Evolutionary conservation across 2,113 vertebrate species (phyloP).

Genomic region (Neodontobutis hainanensis): DNA sequence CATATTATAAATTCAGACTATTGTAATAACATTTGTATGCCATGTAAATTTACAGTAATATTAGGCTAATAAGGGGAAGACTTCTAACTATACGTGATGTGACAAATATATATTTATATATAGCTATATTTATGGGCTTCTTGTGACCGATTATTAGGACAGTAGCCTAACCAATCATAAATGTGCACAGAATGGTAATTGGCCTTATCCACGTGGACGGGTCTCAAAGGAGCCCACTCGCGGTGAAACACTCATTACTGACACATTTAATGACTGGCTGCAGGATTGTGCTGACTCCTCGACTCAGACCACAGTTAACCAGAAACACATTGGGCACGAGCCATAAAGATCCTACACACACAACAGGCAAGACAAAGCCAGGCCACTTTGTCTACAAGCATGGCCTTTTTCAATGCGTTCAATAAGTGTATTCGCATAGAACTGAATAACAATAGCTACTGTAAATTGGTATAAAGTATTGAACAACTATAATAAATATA

Average conservation of each 20-base stretch:
- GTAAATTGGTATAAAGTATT: background rate
- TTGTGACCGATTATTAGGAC: constrained; percentile 43
- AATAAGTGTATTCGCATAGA: background rate
- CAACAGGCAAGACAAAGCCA: background rate
- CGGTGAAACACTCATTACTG: constrained; percentile 70
- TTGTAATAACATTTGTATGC: background rate
- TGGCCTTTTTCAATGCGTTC: background rate
- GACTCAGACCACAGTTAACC: constrained; percentile 63
- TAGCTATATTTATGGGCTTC: too few relatives aligned
- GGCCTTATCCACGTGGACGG: constrained; percentile 32
- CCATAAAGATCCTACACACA: constrained; percentile 39
- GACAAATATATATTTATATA: background rate
- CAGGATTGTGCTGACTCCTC: constrained; percentile 72
- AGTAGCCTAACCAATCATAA: constrained; percentile 29
- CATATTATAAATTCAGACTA: too few relatives aligned
- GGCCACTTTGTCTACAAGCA: background rate
- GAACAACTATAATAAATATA: too few relatives aligned
- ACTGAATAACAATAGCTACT: background rate
- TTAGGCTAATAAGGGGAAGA: background rate
- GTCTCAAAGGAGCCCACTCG: constrained; percentile 46
- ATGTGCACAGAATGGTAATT: constrained; percentile 19
- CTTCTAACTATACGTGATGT: background rate
- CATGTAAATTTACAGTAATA: background rate
- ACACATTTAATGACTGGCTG: constrained; percentile 69
- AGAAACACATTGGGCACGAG: constrained; percentile 69